These are phyloP conservation scores for Drosophila rubida DNA, from an alignment of 2,888 invertebrate genomes.

Conservation along the genomic window DNA sequence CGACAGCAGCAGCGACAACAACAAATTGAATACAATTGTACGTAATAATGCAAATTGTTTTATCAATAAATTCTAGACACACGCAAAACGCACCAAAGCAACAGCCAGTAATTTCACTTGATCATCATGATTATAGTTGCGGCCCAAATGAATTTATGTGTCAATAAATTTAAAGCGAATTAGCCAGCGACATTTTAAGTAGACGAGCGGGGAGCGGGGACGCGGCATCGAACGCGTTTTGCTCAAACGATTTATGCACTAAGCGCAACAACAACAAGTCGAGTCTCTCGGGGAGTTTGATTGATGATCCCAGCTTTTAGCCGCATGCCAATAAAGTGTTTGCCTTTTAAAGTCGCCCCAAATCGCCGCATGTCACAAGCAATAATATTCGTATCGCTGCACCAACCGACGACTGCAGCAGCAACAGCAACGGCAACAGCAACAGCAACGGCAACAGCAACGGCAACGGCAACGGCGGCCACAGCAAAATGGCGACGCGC, in stretches of 20 bases:
- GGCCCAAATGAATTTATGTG: constrained; percentile 76
- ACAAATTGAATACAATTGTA: constrained; percentile 59
- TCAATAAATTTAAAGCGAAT: constrained; percentile 78
- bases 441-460: constrained; percentile 20
- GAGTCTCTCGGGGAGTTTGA: constrained; percentile 21
- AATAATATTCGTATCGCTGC: constrained; percentile 18
- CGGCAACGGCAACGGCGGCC: not conserved
- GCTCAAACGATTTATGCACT: constrained; percentile 64
- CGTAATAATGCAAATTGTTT: constrained; percentile 80
- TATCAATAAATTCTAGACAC: constrained; percentile 78
- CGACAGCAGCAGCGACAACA: not conserved
- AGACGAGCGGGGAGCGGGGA: constrained; percentile 41
- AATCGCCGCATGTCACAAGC: constrained; percentile 46
- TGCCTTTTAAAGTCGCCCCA: constrained; percentile 57
- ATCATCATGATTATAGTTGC: constrained; percentile 23
- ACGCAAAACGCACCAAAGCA: constrained; percentile 40
- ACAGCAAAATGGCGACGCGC: constrained; percentile 35
- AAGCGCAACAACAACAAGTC: constrained; percentile 7
- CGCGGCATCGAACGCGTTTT: constrained; percentile 44
- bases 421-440: not conserved
- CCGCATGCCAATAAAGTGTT: constrained; percentile 41
- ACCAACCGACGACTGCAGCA: not conserved
- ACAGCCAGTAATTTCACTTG: constrained; percentile 35
- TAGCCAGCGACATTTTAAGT: constrained; percentile 77
- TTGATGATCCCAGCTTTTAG: constrained; percentile 43